phyloP scores from a whole-genome alignment of 23 tunicate species.

The Trididemnum clinides region DNA sequence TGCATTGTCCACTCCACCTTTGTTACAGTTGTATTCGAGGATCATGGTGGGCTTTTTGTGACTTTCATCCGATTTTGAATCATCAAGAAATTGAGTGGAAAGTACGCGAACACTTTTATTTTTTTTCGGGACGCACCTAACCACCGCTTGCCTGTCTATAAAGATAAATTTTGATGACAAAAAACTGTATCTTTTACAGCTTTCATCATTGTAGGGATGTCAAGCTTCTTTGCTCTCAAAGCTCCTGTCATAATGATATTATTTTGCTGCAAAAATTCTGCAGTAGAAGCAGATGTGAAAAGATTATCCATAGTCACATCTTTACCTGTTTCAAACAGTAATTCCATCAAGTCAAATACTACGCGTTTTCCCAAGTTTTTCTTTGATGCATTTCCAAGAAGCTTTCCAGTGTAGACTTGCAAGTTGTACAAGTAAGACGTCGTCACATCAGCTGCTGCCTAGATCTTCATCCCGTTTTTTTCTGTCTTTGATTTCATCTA shows the following conservation, averaged over 20 bases:
- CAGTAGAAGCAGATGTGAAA: slow-evolving; percentile 18
- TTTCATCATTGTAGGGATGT: slow-evolving; percentile 10
- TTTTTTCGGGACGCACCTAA: slow-evolving; percentile 2
- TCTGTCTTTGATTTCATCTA: neutral
- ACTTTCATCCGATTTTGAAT: neutral
- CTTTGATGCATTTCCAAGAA: slow-evolving; percentile 1
- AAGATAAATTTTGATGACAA: slow-evolving; percentile 2
- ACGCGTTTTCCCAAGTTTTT: neutral
- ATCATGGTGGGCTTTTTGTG: slow-evolving; percentile 18
- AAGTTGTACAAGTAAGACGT: too few relatives aligned
- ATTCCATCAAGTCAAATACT: neutral
- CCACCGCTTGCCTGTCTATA: neutral
- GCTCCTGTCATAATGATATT: slow-evolving; percentile 6
- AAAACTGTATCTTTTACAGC: neutral
- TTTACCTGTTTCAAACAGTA: slow-evolving; percentile 15
- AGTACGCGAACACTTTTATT: slow-evolving; percentile 8
- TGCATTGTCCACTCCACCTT: slow-evolving; percentile 16
- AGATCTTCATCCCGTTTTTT: neutral
- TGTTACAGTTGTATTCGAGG: slow-evolving; percentile 9
- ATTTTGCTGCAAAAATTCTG: too few relatives aligned
- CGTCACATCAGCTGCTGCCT: too few relatives aligned
- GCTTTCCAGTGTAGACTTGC: slow-evolving; percentile 18
- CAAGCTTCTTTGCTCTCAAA: neutral
- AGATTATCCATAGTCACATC: slow-evolving; percentile 9
- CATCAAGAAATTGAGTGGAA: slow-evolving; percentile 19